Evolutionary conservation across 2,797 vertebrate species (phyloP).

Genomic region (Pyrocephalus nanus): DNA sequence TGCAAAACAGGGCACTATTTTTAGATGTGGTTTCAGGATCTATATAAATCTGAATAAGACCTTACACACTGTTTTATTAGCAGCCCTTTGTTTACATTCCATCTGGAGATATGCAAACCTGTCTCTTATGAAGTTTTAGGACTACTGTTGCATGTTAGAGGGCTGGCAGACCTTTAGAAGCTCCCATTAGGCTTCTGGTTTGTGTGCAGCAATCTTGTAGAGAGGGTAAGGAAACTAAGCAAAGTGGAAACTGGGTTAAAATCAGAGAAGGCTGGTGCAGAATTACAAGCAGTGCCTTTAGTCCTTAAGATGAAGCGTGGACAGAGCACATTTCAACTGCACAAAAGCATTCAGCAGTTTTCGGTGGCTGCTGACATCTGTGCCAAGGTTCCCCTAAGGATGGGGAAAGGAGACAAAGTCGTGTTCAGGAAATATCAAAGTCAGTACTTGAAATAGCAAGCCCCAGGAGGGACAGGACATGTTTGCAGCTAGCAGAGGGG

Average conservation of each 20-base stretch:
- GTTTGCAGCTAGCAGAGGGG: background rate
- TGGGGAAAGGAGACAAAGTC: background rate
- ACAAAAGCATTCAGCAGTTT: slow-evolving; percentile 29
- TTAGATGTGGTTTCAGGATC: background rate
- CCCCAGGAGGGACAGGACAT: background rate
- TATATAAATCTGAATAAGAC: background rate
- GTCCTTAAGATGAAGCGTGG: background rate
- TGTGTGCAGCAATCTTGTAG: background rate
- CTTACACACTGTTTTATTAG: background rate
- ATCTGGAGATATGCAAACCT: background rate
- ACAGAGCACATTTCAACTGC: background rate
- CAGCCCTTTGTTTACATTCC: slow-evolving; percentile 3
- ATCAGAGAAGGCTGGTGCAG: slow-evolving; percentile 7
- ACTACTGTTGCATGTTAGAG: background rate
- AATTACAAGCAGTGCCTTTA: slow-evolving; percentile 55
- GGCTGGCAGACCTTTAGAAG: background rate
- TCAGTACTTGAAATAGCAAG: background rate
- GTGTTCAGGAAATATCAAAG: background rate
- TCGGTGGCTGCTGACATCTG: slow-evolving; percentile 21
- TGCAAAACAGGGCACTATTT: background rate
- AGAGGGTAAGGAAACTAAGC: background rate
- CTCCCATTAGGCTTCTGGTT: background rate
- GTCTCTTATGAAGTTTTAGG: background rate
- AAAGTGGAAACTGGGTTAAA: slow-evolving; percentile 52
- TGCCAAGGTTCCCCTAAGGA: slow-evolving; percentile 18